Evolutionary conservation across 2,113 vertebrate species (phyloP).

Genomic region (Gymnorhina tibicen): DNA sequence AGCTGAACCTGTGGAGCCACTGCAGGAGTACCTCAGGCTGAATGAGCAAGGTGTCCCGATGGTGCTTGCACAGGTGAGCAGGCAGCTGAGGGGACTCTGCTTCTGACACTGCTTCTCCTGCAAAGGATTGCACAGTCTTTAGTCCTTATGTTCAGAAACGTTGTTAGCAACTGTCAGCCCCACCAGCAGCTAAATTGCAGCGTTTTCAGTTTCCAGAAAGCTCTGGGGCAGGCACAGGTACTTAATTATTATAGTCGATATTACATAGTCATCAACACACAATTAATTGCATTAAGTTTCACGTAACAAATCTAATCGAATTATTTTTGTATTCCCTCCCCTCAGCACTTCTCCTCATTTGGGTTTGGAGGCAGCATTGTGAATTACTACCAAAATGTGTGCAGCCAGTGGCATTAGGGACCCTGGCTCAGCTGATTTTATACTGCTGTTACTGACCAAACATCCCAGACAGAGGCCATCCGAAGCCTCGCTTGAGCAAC

Average conservation of each 20-base stretch:
- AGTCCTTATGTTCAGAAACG: neutral
- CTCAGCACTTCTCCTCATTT: neutral
- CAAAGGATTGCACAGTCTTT: neutral
- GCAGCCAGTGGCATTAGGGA: neutral
- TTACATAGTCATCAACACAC: neutral
- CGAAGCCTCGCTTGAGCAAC: neutral
- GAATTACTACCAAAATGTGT: neutral
- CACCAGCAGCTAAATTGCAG: neutral
- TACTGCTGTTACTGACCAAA: neutral
- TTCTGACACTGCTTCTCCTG: conserved; percentile 67
- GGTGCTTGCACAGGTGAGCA: conserved; percentile 67
- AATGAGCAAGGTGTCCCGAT: conserved; percentile 71
- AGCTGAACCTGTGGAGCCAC: neutral
- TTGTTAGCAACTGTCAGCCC: neutral
- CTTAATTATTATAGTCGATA: neutral
- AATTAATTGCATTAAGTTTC: neutral
- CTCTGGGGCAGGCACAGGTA: neutral
- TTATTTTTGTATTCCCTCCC: neutral
- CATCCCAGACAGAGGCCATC: neutral
- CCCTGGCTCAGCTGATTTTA: neutral
- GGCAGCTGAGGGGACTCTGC: conserved; percentile 61
- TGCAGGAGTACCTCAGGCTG: conserved; percentile 74
- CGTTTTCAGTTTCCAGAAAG: neutral
- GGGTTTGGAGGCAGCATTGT: neutral
- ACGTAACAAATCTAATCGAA: neutral